Conservation (phyloP, 2,113 vertebrate species). For the Otis tarda region DNA sequence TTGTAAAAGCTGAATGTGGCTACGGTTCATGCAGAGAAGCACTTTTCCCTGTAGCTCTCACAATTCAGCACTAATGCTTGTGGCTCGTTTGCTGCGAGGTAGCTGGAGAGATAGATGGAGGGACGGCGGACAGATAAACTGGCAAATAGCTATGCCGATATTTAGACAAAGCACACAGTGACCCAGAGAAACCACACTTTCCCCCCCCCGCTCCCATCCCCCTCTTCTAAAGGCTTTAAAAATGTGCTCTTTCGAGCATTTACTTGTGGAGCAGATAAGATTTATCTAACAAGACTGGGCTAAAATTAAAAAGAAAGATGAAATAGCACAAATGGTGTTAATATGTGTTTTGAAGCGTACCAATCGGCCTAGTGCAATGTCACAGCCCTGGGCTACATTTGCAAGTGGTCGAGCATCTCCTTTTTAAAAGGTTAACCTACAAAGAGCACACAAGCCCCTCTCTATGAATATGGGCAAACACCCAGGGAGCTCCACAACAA, state of each 20-base stretch:
- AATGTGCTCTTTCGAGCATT: constrained; percentile 64
- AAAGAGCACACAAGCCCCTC: constrained; percentile 81
- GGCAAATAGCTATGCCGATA: constrained; percentile 43
- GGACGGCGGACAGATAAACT: constrained; percentile 56
- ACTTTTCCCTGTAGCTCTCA: constrained; percentile 45
- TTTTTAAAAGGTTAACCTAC: constrained; percentile 88
- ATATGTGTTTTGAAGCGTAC: constrained; percentile 79
- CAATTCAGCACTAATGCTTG: constrained; percentile 28
- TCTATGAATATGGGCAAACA: constrained; percentile 83
- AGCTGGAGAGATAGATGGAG: constrained; percentile 50
- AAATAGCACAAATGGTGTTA: constrained; percentile 73
- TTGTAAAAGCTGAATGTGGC: constrained; percentile 72
- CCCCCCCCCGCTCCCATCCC: fast-evolving
- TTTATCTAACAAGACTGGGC: constrained; percentile 70
- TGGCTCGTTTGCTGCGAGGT: constrained; percentile 27
- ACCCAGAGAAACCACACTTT: constrained; percentile 50
- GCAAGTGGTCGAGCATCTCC: constrained; percentile 86
- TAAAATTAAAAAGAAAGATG: constrained; percentile 76
- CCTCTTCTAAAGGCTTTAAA: constrained; percentile 55
- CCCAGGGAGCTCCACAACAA: constrained; percentile 87
- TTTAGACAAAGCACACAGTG: constrained; percentile 73
- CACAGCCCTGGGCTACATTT: constrained; percentile 80
- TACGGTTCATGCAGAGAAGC: constrained; percentile 66
- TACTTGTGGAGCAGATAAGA: constrained; percentile 68
- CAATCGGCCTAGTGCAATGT: constrained; percentile 71